These are phyloP conservation scores for Petroica traversi DNA, from an alignment of 2,113 vertebrate genomes.

Conservation along the genomic window DNA sequence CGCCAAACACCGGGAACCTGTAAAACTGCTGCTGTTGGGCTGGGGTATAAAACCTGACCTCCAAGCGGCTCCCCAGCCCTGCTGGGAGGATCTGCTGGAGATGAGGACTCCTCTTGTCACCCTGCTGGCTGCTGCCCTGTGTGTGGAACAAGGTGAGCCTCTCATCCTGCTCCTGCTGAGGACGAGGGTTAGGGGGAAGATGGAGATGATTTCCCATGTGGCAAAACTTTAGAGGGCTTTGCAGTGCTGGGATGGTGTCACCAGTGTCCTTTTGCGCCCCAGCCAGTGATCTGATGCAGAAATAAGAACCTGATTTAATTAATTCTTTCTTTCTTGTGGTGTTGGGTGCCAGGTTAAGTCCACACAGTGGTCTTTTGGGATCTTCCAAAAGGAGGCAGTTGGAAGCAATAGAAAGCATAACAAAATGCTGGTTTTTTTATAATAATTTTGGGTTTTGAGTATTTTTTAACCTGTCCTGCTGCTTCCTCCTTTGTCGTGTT, in stretches of 20 bases:
- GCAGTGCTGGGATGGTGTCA: neutral
- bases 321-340: neutral
- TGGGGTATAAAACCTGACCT: constrained; percentile 49
- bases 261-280: neutral
- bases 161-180: neutral
- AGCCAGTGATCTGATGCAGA: neutral
- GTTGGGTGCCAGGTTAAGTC: neutral
- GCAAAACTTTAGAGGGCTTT: neutral
- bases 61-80: neutral
- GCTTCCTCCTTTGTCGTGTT: neutral
- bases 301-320: neutral
- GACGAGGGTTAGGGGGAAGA: neutral
- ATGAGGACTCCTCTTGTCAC: constrained; percentile 4
- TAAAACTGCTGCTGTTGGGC: constrained; percentile 6
- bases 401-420: neutral
- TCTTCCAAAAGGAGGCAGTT: neutral
- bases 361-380: neutral
- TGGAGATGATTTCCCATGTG: accelerated
- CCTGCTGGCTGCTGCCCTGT: constrained; percentile 21
- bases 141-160: constrained; percentile 43
- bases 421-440: neutral
- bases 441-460: accelerated
- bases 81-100: neutral
- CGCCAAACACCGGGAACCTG: neutral
- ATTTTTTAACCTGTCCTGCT: neutral